phyloP scores from a whole-genome alignment of 2,888 invertebrate species.

The Lacanobia oleracea region DNA sequence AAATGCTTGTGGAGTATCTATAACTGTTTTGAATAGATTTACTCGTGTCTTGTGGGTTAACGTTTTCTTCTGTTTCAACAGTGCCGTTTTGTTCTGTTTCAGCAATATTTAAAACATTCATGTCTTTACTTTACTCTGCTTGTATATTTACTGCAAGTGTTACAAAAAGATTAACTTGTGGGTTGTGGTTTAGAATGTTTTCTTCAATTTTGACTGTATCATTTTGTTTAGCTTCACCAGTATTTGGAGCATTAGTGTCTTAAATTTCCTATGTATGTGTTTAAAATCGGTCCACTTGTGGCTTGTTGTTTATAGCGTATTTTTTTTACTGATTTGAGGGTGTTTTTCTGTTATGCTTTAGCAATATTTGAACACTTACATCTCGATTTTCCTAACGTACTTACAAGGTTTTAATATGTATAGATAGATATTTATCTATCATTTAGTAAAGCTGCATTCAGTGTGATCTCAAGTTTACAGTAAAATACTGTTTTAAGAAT shows the following conservation, averaged over 20 bases:
- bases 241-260: neutral
- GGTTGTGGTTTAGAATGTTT: neutral
- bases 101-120: neutral
- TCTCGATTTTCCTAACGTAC: neutral
- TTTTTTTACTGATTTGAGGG: neutral
- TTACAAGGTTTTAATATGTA: neutral
- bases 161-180: neutral
- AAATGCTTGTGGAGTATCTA: neutral
- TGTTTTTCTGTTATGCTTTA: too few relatives aligned
- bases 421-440: neutral
- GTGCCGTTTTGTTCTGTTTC: neutral
- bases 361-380: neutral
- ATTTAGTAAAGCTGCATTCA: neutral
- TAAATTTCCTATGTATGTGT: neutral
- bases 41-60: neutral
- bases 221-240: too few relatives aligned
- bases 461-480: slow-evolving; percentile 33
- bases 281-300: too few relatives aligned
- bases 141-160: neutral
- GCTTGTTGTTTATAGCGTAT: too few relatives aligned
- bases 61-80: neutral
- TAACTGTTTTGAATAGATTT: neutral
- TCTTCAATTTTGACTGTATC: neutral
- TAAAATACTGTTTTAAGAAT: slow-evolving; percentile 34
- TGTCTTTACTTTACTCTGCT: neutral